phyloP scores from a whole-genome alignment of 2,888 invertebrate species.

The Brachyopa scutellaris region DNA sequence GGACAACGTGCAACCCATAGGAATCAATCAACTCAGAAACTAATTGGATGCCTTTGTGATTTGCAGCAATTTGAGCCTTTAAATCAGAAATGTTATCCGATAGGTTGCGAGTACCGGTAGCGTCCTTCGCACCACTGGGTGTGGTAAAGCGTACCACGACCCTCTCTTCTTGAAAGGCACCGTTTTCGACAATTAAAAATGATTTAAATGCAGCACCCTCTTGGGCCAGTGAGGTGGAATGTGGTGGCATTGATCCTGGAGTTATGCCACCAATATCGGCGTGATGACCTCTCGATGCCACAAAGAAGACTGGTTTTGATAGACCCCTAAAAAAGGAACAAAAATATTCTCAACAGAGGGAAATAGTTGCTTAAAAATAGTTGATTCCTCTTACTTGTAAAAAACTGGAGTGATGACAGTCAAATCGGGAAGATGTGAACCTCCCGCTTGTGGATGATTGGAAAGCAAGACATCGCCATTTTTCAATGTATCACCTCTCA shows the following conservation, averaged over 20 bases:
- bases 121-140: conserved; percentile 84
- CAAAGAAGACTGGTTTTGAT: conserved; percentile 94
- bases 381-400: conserved; percentile 87
- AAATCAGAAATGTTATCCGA: conserved; percentile 97
- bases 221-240: conserved; percentile 92
- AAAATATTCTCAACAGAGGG: too few relatives aligned
- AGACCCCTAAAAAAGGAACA: conserved; percentile 81
- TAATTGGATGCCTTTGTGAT: conserved; percentile 93
- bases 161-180: conserved; percentile 88
- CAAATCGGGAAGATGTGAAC: conserved; percentile 98
- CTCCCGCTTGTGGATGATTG: conserved; percentile 98
- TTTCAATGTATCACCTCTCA: conserved; percentile 87
- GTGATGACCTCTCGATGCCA: conserved; percentile 98
- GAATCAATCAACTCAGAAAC: conserved; percentile 94
- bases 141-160: conserved; percentile 87
- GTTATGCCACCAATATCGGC: conserved; percentile 98
- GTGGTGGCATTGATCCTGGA: conserved; percentile 96
- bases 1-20: conserved; percentile 95
- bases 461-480: conserved; percentile 96
- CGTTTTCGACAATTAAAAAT: conserved; percentile 92
- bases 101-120: conserved; percentile 93
- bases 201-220: conserved; percentile 98
- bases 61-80: conserved; percentile 98
- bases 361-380: too few relatives aligned
- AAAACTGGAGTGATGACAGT: conserved; percentile 99